phyloP scores from a whole-genome alignment of 2,888 invertebrate species.

The Euzetes globulus region DNA sequence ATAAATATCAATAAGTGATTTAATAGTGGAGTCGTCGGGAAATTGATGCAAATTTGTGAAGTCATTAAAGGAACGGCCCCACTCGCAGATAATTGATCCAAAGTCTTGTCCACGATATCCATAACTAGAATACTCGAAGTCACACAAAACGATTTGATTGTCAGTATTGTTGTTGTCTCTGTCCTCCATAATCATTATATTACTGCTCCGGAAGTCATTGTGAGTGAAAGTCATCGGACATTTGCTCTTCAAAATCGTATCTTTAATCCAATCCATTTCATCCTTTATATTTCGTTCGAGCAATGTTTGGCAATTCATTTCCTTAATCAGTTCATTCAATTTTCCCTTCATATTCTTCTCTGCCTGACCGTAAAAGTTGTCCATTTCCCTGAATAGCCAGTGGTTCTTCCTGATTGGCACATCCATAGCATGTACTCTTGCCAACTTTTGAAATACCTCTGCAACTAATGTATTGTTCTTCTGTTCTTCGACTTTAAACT shows the following conservation, averaged over 20 bases:
- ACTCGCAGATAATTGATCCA: neutral
- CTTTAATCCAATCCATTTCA: conserved; percentile 8
- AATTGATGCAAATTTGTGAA: neutral
- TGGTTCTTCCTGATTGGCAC: conserved; percentile 75
- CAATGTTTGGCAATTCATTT: conserved; percentile 20
- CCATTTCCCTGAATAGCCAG: conserved; percentile 7
- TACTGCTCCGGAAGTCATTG: conserved; percentile 25
- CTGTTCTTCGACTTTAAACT: conserved; percentile 61
- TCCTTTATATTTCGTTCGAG: neutral
- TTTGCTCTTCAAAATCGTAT: neutral
- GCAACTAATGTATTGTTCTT: conserved; percentile 66
- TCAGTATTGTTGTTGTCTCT: neutral
- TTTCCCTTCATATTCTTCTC: neutral
- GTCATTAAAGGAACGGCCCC: neutral
- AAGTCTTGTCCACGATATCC: conserved; percentile 24
- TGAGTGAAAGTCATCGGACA: conserved; percentile 24
- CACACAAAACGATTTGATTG: neutral
- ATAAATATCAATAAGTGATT: neutral
- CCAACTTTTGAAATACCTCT: conserved; percentile 85
- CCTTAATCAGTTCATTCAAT: neutral
- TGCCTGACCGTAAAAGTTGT: neutral
- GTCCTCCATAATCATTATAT: conserved; percentile 19
- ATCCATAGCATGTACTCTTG: conserved; percentile 79
- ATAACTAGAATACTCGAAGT: conserved; percentile 34
- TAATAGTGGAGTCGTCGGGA: neutral